Conservation (phyloP, 2,113 vertebrate genomes). For the Rhegmatorhina hoffmannsi region DNA sequence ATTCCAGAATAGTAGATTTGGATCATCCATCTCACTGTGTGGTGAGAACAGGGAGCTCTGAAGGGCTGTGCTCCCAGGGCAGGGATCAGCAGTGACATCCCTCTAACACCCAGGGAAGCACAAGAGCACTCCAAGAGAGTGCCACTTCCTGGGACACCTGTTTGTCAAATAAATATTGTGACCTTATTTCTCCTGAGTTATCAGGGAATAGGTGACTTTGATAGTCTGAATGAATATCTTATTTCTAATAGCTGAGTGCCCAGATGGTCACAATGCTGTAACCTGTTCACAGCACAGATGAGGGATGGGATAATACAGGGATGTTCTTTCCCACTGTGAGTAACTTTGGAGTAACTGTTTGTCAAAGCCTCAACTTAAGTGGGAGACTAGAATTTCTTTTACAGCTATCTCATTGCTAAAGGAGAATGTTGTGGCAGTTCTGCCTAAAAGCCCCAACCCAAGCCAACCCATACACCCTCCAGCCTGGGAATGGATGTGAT, state of each 20-base stretch:
- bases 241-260: neutral
- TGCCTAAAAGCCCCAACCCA: neutral
- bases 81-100: neutral
- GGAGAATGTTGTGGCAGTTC: neutral
- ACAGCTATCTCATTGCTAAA: neutral
- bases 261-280: neutral
- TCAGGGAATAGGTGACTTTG: neutral
- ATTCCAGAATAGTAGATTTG: neutral
- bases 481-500: neutral
- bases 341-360: neutral
- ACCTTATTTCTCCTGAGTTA: neutral
- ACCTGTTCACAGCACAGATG: neutral
- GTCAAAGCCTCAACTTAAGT: neutral
- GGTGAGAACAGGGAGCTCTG: neutral
- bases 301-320: neutral
- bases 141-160: rapidly evolving
- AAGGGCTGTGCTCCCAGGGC: neutral
- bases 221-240: neutral
- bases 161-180: neutral
- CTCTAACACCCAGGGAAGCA: rapidly evolving
- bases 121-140: neutral
- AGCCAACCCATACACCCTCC: neutral
- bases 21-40: too few relatives aligned
- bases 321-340: neutral
- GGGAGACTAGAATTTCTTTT: neutral